Evolutionary conservation across 2,113 vertebrate genomes (phyloP).

Genomic region (Aleadryas rufinucha): DNA sequence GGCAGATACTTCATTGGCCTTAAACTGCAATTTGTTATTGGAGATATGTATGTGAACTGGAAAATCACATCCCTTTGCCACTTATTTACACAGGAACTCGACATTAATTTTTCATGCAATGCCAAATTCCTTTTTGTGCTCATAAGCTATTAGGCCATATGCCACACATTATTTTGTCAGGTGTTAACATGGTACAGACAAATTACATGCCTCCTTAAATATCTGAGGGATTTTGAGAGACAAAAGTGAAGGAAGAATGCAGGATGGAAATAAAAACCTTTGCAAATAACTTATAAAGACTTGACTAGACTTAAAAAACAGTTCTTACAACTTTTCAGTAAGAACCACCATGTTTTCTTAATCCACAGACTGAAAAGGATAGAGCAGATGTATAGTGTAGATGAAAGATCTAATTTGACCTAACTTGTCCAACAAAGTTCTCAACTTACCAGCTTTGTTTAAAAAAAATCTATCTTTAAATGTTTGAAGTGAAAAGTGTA

Average conservation of each 20-base stretch:
- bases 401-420: background rate
- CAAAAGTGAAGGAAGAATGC: background rate
- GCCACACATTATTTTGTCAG: constrained; percentile 5
- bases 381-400: background rate
- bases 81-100: background rate
- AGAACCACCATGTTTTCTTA: background rate
- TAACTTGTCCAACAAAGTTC: background rate
- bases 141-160: constrained; percentile 2
- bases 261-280: background rate
- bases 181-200: background rate
- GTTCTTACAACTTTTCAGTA: background rate
- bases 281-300: background rate
- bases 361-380: background rate
- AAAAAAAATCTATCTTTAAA: background rate
- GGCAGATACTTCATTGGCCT: background rate
- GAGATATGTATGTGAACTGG: background rate
- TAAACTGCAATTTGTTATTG: background rate
- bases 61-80: background rate
- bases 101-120: constrained; percentile 10
- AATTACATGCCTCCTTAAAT: background rate
- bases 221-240: background rate
- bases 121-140: background rate
- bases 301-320: background rate
- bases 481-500: background rate
- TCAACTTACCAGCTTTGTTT: background rate